Evolutionary conservation across 1,140 invertebrate genomes (phyloP).

Genomic region (Brachionus koreanus): DNA sequence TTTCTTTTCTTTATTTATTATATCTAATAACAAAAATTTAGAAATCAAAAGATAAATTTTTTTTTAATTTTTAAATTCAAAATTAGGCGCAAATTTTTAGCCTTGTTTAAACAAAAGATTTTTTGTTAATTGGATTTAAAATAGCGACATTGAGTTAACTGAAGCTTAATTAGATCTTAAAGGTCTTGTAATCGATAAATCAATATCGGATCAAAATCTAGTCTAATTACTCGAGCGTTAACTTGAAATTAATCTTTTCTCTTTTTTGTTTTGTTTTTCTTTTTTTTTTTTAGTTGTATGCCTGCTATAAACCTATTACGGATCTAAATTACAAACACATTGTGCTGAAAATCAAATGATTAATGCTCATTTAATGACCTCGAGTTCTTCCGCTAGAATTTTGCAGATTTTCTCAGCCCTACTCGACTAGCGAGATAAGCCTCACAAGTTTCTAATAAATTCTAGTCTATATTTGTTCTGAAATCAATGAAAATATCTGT

Average conservation of each 20-base stretch:
- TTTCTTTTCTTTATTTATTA: too few relatives aligned
- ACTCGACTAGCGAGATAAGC: not conserved
- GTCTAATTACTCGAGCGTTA: slow-evolving; percentile 27
- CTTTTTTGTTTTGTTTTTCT: not conserved
- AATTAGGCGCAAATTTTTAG: too few relatives aligned
- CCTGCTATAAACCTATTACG: not conserved
- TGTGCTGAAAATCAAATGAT: slow-evolving; percentile 4
- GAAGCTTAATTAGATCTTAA: not conserved
- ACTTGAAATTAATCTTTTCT: slow-evolving; percentile 17
- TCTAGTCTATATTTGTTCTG: not conserved
- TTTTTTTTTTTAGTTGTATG: not conserved
- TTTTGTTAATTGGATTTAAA: not conserved
- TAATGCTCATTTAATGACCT: slow-evolving; percentile 1
- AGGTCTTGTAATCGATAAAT: slow-evolving; percentile 17
- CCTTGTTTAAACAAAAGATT: not conserved
- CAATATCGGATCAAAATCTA: not conserved
- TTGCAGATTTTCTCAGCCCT: not conserved
- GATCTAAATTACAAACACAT: slow-evolving; percentile 32
- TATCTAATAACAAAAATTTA: too few relatives aligned
- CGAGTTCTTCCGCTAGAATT: not conserved
- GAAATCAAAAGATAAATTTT: too few relatives aligned
- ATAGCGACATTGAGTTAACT: not conserved
- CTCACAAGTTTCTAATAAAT: not conserved
- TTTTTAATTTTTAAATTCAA: too few relatives aligned
- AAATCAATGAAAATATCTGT: not conserved